Evolutionary conservation across 2,888 invertebrate species (phyloP).

Genomic region (Acanthococcus lagerstroemiae): DNA sequence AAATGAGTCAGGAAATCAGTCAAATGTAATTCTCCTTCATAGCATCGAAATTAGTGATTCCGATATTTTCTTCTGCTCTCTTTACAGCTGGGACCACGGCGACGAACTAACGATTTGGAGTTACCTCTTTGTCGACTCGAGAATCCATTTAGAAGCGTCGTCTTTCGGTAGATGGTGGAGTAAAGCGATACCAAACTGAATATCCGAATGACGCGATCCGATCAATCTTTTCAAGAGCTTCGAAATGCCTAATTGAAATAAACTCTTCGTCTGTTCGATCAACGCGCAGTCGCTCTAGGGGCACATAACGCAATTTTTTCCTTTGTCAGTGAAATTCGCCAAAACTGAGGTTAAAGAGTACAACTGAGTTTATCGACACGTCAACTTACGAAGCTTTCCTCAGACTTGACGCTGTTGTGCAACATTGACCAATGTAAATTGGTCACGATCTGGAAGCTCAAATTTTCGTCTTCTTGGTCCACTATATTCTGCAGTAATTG

Average conservation of each 20-base stretch:
- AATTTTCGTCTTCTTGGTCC: conserved; percentile 11
- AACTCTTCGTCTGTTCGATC: conserved; percentile 9
- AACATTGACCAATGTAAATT: conserved; percentile 14
- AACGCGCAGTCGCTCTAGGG: conserved; percentile 6
- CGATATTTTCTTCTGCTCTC: too few relatives aligned
- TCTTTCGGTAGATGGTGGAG: conserved; percentile 36
- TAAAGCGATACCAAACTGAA: conserved; percentile 39
- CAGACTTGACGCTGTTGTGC: not conserved
- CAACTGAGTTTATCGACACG: not conserved
- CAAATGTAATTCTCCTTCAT: not conserved
- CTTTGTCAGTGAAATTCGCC: too few relatives aligned
- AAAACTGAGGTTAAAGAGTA: not conserved
- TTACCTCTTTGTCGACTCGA: conserved; percentile 35
- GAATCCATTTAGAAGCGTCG: conserved; percentile 39
- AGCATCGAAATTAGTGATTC: not conserved
- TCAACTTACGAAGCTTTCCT: not conserved
- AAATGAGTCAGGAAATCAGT: not conserved
- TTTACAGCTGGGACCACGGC: too few relatives aligned
- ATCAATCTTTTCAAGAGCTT: conserved; percentile 40
- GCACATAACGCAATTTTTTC: too few relatives aligned
- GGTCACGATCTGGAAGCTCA: conserved; percentile 3
- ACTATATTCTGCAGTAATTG: not conserved
- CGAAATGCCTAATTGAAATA: conserved; percentile 4
- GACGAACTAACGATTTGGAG: too few relatives aligned
- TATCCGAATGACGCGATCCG: conserved; percentile 41